phyloP scores from a whole-genome alignment of 2,797 vertebrate genomes.

The Arnoldichthys spilopterus region DNA sequence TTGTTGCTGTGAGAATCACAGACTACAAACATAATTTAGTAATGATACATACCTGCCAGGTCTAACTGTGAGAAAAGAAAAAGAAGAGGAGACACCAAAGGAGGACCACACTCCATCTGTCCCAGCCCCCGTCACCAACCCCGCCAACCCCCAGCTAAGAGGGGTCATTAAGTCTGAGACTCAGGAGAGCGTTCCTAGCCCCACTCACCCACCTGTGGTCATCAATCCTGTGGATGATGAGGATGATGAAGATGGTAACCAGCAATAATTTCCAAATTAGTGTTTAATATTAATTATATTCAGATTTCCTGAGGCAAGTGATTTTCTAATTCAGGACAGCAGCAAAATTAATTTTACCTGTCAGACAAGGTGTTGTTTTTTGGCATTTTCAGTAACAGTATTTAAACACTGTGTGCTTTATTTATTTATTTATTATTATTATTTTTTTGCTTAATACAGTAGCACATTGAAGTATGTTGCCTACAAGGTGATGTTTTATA shows the following conservation, averaged over 20 bases:
- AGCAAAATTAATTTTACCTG: no score
- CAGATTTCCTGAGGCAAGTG: no score
- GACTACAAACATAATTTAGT: background rate
- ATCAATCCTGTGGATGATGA: conserved; percentile 95
- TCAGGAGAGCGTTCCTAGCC: conserved; percentile 92
- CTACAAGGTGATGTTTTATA: no score
- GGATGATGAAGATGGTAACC: conserved; percentile 90
- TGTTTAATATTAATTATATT: no score
- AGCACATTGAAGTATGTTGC: no score
- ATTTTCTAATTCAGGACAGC: no score
- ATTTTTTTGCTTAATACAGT: no score
- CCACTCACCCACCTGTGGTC: conserved; percentile 95
- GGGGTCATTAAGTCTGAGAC: conserved; percentile 91
- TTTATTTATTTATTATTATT: no score
- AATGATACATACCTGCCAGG: conserved; percentile 28
- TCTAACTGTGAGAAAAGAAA: conserved; percentile 49
- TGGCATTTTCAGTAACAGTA: no score
- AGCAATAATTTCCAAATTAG: background rate
- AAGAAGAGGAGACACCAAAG: conserved; percentile 70
- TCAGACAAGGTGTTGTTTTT: no score
- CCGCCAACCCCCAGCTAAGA: conserved; percentile 86
- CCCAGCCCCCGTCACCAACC: conserved; percentile 74
- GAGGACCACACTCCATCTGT: conserved; percentile 78
- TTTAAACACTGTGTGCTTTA: no score
- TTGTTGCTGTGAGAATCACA: background rate